Conservation (phyloP, 2,113 vertebrate species). For the Etheostoma spectabile region DNA sequence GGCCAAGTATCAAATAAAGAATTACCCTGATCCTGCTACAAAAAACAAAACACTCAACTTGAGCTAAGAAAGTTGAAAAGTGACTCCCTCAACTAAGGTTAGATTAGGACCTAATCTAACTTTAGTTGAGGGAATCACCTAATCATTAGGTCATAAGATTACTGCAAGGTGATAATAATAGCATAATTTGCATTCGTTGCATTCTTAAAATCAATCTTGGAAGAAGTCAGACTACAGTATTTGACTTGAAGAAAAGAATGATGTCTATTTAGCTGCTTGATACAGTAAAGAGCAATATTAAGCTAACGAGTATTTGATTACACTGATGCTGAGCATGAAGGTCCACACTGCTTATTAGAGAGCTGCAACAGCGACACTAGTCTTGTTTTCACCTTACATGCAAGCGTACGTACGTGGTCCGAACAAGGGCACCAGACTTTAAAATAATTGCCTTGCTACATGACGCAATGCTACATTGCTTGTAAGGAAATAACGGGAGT, state of each 20-base stretch:
- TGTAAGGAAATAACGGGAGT: too few relatives aligned
- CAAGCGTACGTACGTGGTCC: too few relatives aligned
- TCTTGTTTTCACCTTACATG: too few relatives aligned
- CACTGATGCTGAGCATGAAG: neutral
- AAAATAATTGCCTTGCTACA: too few relatives aligned
- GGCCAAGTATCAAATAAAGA: conserved; percentile 22
- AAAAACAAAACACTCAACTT: conserved; percentile 4
- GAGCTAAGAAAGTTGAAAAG: neutral
- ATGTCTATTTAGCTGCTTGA: neutral
- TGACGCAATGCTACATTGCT: too few relatives aligned
- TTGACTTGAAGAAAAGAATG: neutral
- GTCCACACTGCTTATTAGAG: conserved; percentile 12
- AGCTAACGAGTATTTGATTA: conserved; percentile 34
- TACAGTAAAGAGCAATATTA: neutral
- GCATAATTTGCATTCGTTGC: too few relatives aligned
- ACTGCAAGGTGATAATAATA: neutral
- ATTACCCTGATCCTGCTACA: neutral
- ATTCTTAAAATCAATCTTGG: neutral
- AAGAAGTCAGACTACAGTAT: neutral
- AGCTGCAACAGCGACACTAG: too few relatives aligned
- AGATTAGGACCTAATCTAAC: neutral
- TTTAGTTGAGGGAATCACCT: too few relatives aligned
- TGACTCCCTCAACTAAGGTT: neutral
- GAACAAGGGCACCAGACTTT: too few relatives aligned
- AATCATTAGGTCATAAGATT: neutral